Conservation (phyloP, 92 coral and sea anemone genomes). For the Desmophyllum pertusum region DNA sequence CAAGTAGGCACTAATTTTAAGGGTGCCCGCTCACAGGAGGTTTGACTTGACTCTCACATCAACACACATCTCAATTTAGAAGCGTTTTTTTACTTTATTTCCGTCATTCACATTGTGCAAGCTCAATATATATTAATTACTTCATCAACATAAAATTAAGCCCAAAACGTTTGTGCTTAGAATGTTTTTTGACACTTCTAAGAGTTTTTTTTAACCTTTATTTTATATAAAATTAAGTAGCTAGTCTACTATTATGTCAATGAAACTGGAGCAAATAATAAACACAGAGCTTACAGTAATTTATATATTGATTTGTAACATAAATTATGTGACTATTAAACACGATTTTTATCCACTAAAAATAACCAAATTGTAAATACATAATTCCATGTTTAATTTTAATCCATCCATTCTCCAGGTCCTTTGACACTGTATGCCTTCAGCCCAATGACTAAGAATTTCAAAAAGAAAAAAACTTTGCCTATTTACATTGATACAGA, state of each 20-base stretch:
- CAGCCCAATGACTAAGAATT: background rate
- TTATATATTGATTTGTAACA: background rate
- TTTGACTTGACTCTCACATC: too few species aligned
- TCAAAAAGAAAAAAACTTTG: background rate
- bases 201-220: too few species aligned
- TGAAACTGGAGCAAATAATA: background rate
- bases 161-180: too few species aligned
- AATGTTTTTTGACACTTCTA: too few species aligned
- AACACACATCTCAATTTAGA: too few species aligned
- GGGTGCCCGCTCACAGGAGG: too few species aligned
- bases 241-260: background rate
- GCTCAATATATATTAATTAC: background rate
- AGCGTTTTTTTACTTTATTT: too few species aligned
- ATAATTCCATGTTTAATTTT: too few species aligned
- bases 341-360: background rate
- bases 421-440: background rate
- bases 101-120: background rate
- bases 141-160: background rate
- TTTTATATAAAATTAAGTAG: too few species aligned
- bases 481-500: conserved; percentile 4
- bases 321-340: background rate
- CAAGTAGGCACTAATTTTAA: too few species aligned
- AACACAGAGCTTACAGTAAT: background rate
- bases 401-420: background rate
- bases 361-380: background rate